A percentile compares a stretch with the other conserved stretches of the same genome.
Conservation (phyloP, 1,140 invertebrate genomes). For the Pseudachorutes palmiensis region DNA sequence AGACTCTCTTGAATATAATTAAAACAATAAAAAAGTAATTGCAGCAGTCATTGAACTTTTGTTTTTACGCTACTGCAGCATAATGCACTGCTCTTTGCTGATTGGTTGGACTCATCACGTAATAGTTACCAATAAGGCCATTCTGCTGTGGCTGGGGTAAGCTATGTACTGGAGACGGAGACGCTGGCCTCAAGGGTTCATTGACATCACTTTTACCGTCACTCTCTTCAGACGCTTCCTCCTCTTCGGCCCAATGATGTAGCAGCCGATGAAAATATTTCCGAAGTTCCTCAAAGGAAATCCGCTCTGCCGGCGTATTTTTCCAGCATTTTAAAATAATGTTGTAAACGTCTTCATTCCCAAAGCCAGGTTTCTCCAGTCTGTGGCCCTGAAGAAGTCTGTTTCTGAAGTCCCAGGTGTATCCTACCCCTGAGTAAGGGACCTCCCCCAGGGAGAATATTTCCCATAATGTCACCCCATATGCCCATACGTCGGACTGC, state of each 20-base stretch:
- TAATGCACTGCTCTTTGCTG: no score
- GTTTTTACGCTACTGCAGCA: no score
- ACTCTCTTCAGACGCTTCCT: not conserved
- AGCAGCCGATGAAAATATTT: constrained; percentile 5
- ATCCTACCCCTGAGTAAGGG: not conserved
- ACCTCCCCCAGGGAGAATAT: constrained; percentile 42
- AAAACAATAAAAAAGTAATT: no score
- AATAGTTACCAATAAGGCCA: no score
- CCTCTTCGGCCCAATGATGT: constrained; percentile 5
- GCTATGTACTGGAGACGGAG: no score
- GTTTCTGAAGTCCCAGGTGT: constrained; percentile 1
- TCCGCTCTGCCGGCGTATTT: constrained; percentile 2
- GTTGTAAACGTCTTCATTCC: not conserved
- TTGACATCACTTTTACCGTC: not conserved
- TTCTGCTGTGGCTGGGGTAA: no score
- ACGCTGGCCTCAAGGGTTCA: not conserved
- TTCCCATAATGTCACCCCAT: constrained; percentile 48
- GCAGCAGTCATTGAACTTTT: no score
- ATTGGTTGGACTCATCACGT: no score
- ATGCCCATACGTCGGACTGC: constrained; percentile 48
- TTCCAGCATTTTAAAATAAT: not conserved
- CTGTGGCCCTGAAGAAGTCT: not conserved
- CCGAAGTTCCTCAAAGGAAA: not conserved
- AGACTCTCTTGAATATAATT: no score
- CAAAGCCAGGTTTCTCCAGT: not conserved